Evolutionary conservation across 2,797 vertebrate species (phyloP).

Genomic region (Choloepus didactylus): DNA sequence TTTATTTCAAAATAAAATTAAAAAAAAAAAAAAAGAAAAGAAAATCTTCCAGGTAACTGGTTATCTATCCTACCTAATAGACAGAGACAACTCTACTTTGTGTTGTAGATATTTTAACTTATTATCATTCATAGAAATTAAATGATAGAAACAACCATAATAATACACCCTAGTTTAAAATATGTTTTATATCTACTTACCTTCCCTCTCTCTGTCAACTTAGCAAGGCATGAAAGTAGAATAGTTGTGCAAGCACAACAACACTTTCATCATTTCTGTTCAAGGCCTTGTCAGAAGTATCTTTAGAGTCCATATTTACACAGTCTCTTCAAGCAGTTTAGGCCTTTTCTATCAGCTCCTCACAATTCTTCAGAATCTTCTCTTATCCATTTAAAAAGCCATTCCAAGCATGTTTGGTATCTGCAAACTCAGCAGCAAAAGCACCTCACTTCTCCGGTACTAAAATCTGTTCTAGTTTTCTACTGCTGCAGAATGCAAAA

Average conservation of each 20-base stretch:
- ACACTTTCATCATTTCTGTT: too few relatives aligned
- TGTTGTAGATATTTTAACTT: background rate
- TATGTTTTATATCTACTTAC: background rate
- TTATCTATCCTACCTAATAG: background rate
- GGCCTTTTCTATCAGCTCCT: too few relatives aligned
- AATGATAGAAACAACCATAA: background rate
- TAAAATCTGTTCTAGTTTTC: background rate
- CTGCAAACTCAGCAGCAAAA: too few relatives aligned
- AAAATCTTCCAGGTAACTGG: background rate
- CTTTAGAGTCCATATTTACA: too few relatives aligned
- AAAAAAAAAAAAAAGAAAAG: too few relatives aligned
- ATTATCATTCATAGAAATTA: conserved; percentile 1
- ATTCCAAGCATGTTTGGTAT: too few relatives aligned
- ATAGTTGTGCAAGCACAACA: background rate
- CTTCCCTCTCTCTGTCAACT: background rate
- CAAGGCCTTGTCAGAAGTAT: too few relatives aligned
- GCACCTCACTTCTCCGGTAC: too few relatives aligned
- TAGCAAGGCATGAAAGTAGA: background rate
- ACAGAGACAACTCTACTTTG: background rate
- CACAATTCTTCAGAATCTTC: too few relatives aligned
- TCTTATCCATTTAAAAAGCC: too few relatives aligned
- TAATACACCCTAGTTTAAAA: background rate
- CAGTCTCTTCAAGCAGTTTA: too few relatives aligned
- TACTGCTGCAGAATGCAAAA: too few relatives aligned
- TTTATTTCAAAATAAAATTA: background rate